phyloP scores from a whole-genome alignment of 2,113 vertebrate species.

The Burhinus oedicnemus region DNA sequence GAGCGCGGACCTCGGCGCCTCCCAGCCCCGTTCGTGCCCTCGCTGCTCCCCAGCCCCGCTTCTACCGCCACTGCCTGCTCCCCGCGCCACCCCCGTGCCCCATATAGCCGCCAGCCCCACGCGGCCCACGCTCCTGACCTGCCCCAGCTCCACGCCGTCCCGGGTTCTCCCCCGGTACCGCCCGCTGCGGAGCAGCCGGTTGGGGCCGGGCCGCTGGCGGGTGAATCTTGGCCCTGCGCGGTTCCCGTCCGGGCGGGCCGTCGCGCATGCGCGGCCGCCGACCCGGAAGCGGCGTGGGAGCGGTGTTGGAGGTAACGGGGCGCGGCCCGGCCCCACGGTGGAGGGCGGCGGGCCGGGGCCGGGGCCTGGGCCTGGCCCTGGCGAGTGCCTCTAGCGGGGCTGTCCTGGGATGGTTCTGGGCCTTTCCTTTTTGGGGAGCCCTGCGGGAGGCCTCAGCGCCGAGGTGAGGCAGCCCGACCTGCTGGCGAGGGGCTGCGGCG shows the following conservation, averaged over 20 bases:
- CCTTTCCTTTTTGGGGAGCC: too few relatives aligned
- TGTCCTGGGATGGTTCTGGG: background rate
- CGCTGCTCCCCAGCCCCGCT: too few relatives aligned
- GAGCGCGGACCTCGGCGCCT: too few relatives aligned
- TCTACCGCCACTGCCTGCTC: background rate
- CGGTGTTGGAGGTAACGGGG: background rate
- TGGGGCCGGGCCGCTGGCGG: too few relatives aligned
- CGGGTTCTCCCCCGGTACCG: too few relatives aligned
- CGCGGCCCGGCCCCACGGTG: background rate
- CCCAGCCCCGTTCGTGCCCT: background rate
- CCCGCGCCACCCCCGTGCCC: background rate
- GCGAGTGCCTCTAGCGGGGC: background rate
- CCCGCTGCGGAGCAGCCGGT: too few relatives aligned
- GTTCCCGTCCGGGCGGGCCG: background rate
- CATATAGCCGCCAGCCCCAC: accelerated
- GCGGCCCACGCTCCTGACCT: background rate
- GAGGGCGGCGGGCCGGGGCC: background rate
- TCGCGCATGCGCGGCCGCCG: background rate
- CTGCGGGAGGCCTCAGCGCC: too few relatives aligned
- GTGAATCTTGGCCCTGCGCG: accelerated
- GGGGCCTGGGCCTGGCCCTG: background rate
- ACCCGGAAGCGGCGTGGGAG: background rate
- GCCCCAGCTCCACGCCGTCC: accelerated
- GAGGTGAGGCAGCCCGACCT: background rate
- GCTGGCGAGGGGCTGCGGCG: background rate